Base-by-base conservation (phyloP, 2,888 invertebrate genomes). In the Macrosiphum euphorbiae region DNA sequence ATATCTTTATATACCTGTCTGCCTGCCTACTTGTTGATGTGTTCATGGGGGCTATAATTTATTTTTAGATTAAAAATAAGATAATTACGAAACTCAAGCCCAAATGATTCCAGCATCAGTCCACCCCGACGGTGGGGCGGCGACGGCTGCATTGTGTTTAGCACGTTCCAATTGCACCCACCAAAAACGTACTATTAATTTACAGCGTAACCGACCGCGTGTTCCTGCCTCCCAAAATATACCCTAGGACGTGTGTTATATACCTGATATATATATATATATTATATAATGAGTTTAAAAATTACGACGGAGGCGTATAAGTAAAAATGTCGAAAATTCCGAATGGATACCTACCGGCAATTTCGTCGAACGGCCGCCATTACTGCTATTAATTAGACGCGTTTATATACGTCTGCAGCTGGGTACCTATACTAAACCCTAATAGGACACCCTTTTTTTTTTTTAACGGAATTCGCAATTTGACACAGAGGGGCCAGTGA, bases 1-100 rank as follows among this genome's bases (percentile, higher is more conserved):
- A 35, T 78, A 35, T 78, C 78, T 58, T 28, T 88, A 88, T 86
- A 86, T 26, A 67, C 67, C 61, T 61, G 67, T 52, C 88, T 67
- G 92, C 41, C 92, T 67, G 50, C 88, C 88, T 92, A 92, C 92
- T 89, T 92, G 92, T 89, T 85, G 92, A 92, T 84, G 84, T 35
- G 88, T 44, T 7, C 47, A 89, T 35, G 89, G 44, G 55, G 84
- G 16, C 92, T 93, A 93, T 93, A 93, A 93, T 93, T 93, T 93
- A 47, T 89, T 93, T 93, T 93, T 93, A 93, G 92, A 93, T 93
- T 93, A 93, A 89, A 92, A 93, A 50, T n/a, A 47, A 93, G 92
- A 93, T 93, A 93, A 93, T 84, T 87, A 88, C 47, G 7, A 93
- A 47, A 93, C 84, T 35, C 89, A 47, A n/a, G 16, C n/a, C n/a